Conservation (phyloP, 1,140 invertebrate genomes). For the Metaphire vulgaris region DNA sequence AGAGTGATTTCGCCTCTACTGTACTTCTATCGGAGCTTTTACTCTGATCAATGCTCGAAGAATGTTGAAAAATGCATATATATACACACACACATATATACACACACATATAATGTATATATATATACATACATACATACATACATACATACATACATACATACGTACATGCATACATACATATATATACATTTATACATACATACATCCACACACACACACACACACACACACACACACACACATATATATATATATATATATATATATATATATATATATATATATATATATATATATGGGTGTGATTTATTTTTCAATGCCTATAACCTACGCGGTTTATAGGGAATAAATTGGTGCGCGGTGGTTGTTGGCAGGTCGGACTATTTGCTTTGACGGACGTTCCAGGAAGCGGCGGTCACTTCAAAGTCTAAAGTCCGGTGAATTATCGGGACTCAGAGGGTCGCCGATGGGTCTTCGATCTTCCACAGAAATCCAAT, state of each 20-base stretch:
- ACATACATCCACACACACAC: neutral
- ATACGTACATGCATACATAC: neutral
- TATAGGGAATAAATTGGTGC: too few relatives aligned
- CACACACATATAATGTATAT: neutral
- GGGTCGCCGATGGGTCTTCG: neutral
- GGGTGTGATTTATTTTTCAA: neutral
- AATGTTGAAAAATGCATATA: too few relatives aligned
- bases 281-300: neutral
- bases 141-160: neutral
- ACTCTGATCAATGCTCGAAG: too few relatives aligned
- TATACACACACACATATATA: neutral
- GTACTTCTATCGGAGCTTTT: too few relatives aligned
- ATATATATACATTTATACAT: neutral
- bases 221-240: neutral
- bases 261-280: neutral
- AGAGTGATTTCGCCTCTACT: too few relatives aligned
- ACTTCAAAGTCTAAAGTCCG: neutral
- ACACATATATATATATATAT: neutral
- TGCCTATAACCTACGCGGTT: too few relatives aligned
- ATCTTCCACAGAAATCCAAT: neutral
- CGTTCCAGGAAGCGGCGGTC: neutral
- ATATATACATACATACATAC: neutral
- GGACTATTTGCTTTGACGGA: neutral
- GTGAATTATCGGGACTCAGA: neutral
- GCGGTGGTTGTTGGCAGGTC: too few relatives aligned